Conservation (phyloP, 2,797 vertebrate genomes). For the Pelochelys cantorii region DNA sequence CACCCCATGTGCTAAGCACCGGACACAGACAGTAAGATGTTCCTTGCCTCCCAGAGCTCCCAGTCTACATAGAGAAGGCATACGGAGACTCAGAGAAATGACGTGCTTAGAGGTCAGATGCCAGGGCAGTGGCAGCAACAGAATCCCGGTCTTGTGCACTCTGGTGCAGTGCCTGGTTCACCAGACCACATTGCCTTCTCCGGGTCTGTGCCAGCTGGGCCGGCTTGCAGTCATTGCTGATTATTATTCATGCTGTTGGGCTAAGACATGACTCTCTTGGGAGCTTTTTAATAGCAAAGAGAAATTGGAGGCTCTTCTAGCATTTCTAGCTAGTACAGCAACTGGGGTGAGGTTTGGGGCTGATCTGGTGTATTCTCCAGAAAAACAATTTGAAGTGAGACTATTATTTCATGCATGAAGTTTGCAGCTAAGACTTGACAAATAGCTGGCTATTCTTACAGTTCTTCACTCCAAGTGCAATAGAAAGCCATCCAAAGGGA, state of each 20-base stretch:
- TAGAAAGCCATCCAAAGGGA: conserved; percentile 46
- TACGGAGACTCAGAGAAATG: not conserved
- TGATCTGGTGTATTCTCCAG: conserved; percentile 52
- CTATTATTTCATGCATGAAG: conserved; percentile 69
- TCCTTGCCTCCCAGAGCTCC: not conserved
- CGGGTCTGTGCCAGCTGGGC: not conserved
- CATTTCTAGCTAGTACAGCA: not conserved
- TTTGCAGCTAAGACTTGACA: conserved; percentile 48
- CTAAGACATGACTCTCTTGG: not conserved
- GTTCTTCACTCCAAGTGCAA: conserved; percentile 61
- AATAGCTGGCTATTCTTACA: conserved; percentile 40
- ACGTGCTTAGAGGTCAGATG: not conserved
- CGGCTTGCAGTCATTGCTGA: not conserved
- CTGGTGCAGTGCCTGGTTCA: not conserved
- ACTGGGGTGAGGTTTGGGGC: conserved; percentile 34
- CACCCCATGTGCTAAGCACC: not conserved
- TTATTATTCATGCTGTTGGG: not conserved
- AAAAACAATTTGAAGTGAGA: conserved; percentile 51
- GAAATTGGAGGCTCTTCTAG: not conserved
- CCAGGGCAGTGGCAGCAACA: not conserved
- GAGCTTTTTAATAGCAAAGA: not conserved
- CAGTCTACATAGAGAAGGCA: not conserved
- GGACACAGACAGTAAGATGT: rapidly evolving
- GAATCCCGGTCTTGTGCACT: not conserved
- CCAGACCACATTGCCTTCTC: not conserved